Evolutionary conservation across 2,113 vertebrate genomes (phyloP).

Genomic region (Strix uralensis): DNA sequence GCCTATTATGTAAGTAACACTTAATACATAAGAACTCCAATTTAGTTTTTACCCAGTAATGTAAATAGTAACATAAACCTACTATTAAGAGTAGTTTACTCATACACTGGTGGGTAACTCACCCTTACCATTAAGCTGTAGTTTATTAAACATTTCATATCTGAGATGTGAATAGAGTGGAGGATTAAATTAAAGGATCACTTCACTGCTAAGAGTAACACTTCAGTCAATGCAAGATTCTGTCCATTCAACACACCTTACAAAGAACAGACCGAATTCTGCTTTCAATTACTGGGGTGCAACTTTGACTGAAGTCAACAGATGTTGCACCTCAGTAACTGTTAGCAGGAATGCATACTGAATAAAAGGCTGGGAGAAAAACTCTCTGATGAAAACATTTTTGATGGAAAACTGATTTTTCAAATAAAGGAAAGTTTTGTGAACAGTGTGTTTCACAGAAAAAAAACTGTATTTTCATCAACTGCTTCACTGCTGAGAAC

Average conservation of each 20-base stretch:
- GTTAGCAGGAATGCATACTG: background rate
- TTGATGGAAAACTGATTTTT: constrained; percentile 27
- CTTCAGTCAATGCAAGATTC: constrained; percentile 14
- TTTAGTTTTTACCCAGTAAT: constrained; percentile 10
- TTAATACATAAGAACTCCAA: background rate
- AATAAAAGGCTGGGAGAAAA: constrained; percentile 27
- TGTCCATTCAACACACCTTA: constrained; percentile 42
- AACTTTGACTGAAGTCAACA: constrained; percentile 57
- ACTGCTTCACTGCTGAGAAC: background rate
- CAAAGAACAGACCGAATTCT: constrained; percentile 45
- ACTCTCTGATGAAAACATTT: background rate
- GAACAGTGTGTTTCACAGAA: background rate
- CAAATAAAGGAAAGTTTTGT: background rate
- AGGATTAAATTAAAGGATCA: constrained; percentile 53
- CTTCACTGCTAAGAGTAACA: constrained; percentile 39
- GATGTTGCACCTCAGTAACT: constrained; percentile 55
- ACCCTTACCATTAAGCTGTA: constrained; percentile 19
- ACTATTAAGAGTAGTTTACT: constrained; percentile 25
- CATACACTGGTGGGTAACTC: background rate
- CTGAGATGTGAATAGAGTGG: background rate
- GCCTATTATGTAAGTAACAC: background rate
- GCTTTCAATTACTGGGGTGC: constrained; percentile 65
- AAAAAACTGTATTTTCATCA: background rate
- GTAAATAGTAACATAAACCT: constrained; percentile 24
- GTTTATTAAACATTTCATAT: constrained; percentile 11